Percentiles rank a stretch among this genome's conserved stretches.
Evolutionary conservation across 1,140 invertebrate species (phyloP).

Genomic region (Helicorthomorpha holstii): DNA sequence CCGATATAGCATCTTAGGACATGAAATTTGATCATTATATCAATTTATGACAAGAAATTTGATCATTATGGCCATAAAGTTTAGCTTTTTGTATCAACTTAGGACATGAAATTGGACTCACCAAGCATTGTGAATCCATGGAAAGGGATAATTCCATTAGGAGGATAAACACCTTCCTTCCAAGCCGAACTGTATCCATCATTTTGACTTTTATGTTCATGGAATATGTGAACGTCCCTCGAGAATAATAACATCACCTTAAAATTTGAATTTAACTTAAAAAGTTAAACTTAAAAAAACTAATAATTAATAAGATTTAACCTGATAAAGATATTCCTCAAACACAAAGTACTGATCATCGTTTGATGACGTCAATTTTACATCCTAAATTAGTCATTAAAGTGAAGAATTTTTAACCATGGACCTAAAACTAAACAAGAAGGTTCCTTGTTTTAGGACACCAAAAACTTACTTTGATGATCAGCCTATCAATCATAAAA

Average conservation of each 20-base stretch:
- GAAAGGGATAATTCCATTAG: slow-evolving; percentile 86
- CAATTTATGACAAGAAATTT: too few relatives aligned
- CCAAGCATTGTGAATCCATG: slow-evolving; percentile 96
- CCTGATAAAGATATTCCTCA: slow-evolving; percentile 88
- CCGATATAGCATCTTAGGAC: too few relatives aligned
- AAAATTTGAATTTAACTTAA: slow-evolving; percentile 10
- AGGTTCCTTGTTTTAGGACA: slow-evolving; percentile 3
- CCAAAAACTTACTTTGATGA: slow-evolving; percentile 51
- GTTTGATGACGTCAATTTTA: slow-evolving; percentile 86
- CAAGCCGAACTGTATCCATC: slow-evolving; percentile 24
- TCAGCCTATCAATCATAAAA: slow-evolving; percentile 78
- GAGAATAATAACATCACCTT: slow-evolving; percentile 85
- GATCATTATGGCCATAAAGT: too few relatives aligned
- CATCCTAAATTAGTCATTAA: slow-evolving; percentile 46
- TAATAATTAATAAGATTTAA: slow-evolving; percentile 19
- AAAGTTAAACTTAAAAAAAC: neutral
- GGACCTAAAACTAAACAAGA: too few relatives aligned
- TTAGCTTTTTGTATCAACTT: too few relatives aligned
- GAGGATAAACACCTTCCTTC: slow-evolving; percentile 50
- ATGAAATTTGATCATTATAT: too few relatives aligned
- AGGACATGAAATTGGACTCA: slow-evolving; percentile 32
- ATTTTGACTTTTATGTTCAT: slow-evolving; percentile 26
- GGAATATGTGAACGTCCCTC: slow-evolving; percentile 41
- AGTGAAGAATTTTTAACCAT: too few relatives aligned
- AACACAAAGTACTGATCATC: slow-evolving; percentile 98